Conservation (phyloP, 2,113 vertebrate species). For the Laticauda colubrina region DNA sequence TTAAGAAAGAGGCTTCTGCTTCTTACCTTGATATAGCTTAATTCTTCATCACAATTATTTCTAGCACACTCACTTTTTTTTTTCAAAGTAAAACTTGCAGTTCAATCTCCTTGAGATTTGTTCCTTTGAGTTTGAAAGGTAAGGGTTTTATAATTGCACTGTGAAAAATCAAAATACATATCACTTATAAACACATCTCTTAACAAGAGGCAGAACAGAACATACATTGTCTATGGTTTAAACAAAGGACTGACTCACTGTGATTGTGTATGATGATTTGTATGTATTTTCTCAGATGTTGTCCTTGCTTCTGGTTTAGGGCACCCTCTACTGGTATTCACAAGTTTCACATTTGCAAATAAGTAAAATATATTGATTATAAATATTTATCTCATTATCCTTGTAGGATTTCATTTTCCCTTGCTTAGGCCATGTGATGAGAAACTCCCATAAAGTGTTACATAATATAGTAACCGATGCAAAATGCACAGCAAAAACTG, state of each 20-base stretch:
- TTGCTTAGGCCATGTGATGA: neutral
- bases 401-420: neutral
- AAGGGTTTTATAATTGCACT: neutral
- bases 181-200: neutral
- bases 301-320: neutral
- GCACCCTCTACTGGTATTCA: neutral
- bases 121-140: neutral
- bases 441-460: neutral
- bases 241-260: neutral
- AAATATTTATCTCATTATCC: neutral
- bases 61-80: neutral
- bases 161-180: neutral
- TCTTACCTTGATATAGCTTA: neutral
- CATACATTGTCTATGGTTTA: neutral
- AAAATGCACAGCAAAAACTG: neutral
- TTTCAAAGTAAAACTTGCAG: neutral
- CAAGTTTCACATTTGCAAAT: neutral
- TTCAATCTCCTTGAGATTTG: neutral
- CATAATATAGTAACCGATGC: neutral
- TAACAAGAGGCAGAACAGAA: neutral
- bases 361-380: neutral
- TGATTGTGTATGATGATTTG: neutral
- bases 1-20: neutral
- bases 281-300: neutral
- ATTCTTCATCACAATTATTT: neutral